A percentile compares a stretch with the other conserved stretches of the same genome.
Conservation (phyloP, 2,888 invertebrate genomes). For the Lingula anatina region DNA sequence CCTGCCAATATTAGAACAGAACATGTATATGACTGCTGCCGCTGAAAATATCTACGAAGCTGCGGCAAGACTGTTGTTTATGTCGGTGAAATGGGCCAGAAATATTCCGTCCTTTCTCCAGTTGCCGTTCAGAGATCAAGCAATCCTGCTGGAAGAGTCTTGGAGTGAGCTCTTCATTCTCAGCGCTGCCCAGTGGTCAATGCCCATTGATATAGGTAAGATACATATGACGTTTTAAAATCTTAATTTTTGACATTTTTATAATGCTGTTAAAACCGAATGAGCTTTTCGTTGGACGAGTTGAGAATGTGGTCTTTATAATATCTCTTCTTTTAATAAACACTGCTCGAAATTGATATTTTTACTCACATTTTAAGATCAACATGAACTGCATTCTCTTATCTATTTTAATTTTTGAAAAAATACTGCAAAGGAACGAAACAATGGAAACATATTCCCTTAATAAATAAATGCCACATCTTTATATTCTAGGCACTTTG, state of each 20-base stretch:
- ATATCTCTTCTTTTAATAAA: no score
- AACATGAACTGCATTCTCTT: no score
- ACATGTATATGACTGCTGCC: slow-evolving; percentile 6
- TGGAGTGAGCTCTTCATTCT: slow-evolving; percentile 81
- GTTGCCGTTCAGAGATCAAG: slow-evolving; percentile 68
- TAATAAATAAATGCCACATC: no score
- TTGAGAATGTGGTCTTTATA: no score
- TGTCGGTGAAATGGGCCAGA: slow-evolving; percentile 75
- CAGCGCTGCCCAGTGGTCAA: slow-evolving; percentile 76
- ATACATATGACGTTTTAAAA: no score
- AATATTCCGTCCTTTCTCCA: slow-evolving; percentile 72
- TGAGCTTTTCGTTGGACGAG: not conserved
- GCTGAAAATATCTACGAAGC: slow-evolving; percentile 50
- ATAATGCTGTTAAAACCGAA: no score
- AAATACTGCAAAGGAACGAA: no score
- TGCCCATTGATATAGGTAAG: slow-evolving; percentile 69
- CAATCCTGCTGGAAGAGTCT: slow-evolving; percentile 68
- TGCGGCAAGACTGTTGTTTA: slow-evolving; percentile 67
- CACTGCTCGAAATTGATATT: no score
- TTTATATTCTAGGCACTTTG: slow-evolving; percentile 41
- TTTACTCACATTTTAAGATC: no score
- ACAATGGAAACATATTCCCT: no score
- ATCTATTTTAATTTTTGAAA: no score
- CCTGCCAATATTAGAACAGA: slow-evolving; percentile 4
- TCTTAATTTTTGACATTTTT: no score